phyloP scores from a whole-genome alignment of 2,113 vertebrate genomes.

The Myodes glareolus region DNA sequence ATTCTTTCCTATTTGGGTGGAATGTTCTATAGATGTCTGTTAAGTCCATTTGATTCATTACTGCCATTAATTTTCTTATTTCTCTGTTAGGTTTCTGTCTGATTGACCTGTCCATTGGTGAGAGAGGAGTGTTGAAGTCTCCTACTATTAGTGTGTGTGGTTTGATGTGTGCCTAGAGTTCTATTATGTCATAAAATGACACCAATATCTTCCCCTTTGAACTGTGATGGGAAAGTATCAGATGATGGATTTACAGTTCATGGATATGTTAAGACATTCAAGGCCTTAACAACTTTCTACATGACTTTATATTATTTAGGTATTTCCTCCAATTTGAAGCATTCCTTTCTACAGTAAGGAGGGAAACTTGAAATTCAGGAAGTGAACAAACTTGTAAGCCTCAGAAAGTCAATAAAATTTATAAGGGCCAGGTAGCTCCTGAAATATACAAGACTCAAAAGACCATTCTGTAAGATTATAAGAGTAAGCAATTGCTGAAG shows the following conservation, averaged over 20 bases:
- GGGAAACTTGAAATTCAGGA: background rate
- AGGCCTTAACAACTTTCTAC: background rate
- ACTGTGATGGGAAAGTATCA: background rate
- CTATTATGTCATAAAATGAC: background rate
- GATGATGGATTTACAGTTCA: background rate
- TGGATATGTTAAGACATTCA: background rate
- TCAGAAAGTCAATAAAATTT: background rate
- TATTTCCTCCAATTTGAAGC: background rate
- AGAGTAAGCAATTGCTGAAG: background rate
- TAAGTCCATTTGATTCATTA: too few relatives aligned
- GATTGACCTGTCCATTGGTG: too few relatives aligned
- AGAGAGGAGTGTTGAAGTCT: too few relatives aligned
- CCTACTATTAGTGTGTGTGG: too few relatives aligned
- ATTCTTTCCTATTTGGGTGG: too few relatives aligned
- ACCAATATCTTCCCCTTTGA: background rate
- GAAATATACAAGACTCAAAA: background rate
- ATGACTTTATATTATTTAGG: background rate
- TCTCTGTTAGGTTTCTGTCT: too few relatives aligned
- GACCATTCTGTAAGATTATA: background rate
- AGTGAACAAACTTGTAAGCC: background rate
- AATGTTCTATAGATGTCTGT: too few relatives aligned
- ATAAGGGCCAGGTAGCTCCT: background rate
- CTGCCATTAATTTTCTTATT: too few relatives aligned
- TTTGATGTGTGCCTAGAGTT: too few relatives aligned
- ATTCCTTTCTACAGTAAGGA: too few relatives aligned